Percentiles rank a stretch among this genome's conserved stretches.
Conservation (phyloP, 2,888 invertebrate genomes). For the Caenorhabditis becei region DNA sequence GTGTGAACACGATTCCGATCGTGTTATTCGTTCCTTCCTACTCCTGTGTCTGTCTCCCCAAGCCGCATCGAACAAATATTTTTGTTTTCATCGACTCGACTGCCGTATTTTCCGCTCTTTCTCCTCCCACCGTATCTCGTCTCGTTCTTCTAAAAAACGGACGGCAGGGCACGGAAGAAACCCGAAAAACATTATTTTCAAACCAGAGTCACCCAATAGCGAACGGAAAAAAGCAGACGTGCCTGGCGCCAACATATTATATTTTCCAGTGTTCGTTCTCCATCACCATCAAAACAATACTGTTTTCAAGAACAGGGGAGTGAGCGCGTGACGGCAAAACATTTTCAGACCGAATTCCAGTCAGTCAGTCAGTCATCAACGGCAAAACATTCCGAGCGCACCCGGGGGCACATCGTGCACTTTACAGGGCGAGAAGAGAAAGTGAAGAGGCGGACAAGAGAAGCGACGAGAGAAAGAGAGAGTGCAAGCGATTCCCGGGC, state of each 20-base stretch:
- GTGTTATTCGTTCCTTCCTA: constrained; percentile 40
- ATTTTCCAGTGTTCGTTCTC: neutral
- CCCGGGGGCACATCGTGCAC: neutral
- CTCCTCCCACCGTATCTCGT: constrained; percentile 31
- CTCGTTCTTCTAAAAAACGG: constrained; percentile 39
- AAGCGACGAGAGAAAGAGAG: neutral
- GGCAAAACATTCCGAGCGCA: neutral
- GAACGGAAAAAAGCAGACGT: neutral
- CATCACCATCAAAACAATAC: constrained; percentile 16
- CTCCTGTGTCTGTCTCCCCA: constrained; percentile 40
- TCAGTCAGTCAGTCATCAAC: constrained; percentile 1
- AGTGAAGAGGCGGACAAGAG: neutral
- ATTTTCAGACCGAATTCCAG: constrained; percentile 18
- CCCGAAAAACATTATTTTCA: constrained; percentile 39
- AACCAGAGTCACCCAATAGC: constrained; percentile 10
- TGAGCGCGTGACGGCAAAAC: neutral
- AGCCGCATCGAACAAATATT: constrained; percentile 51
- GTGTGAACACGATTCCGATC: constrained; percentile 47
- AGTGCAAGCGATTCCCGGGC: neutral
- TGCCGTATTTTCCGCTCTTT: constrained; percentile 50
- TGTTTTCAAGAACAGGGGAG: neutral
- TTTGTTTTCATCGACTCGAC: constrained; percentile 60
- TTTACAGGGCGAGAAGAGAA: neutral
- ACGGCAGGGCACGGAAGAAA: constrained; percentile 33
- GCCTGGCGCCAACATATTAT: neutral